Base-by-base conservation (phyloP, 2,797 vertebrate genomes). In the Macroramphosus scolopax region DNA sequence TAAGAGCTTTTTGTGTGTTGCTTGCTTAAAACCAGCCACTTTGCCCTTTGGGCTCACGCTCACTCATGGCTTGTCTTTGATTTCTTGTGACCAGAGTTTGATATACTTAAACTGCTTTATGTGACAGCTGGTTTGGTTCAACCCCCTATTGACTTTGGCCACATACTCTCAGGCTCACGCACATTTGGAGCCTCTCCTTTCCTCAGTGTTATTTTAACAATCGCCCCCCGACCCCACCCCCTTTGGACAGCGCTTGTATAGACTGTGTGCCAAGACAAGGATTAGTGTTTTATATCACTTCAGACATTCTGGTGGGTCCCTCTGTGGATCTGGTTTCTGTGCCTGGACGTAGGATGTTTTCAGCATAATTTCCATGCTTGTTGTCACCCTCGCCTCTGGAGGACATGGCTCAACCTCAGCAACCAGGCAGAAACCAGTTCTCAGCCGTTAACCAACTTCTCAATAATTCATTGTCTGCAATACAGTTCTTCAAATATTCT, bases 261-360 rank as follows among this genome's bases (percentile, higher is more conserved):
- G 80, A 59, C 74, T 37, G 13, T 49, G 64, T 77, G 83, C 85
- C 83, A 86, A 66, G 48, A 78, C 66, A 53, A 72, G 72, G 87
- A 87, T 89, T 88, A 88, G 85, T 82, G 75, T 86, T 88, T 85
- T 77, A 83, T 87, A 82, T 86, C 78, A 86, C 87, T 88, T 77
- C 69, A 85, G 79, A 87, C 82, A 81, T 85, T 78, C 70, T 78
- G 67, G 55, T 62, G 71, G 67, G 70, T 76, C 67, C 63, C 66
- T 68, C 13, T 14, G 45, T 72, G 73, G 75, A 79, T 82, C 77
- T 60, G 63, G 78, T 86, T 85, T 83, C 83, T 77, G 56, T 34
- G 42, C 66, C 63, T 73, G 65, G 77, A 71, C 42, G 52, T 65
- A 44, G 76, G 51, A 26, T 26, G 61, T 63, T 80, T 78, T 83